phyloP scores from a whole-genome alignment of 2,888 invertebrate species.

The Hoplodrina ambigua region DNA sequence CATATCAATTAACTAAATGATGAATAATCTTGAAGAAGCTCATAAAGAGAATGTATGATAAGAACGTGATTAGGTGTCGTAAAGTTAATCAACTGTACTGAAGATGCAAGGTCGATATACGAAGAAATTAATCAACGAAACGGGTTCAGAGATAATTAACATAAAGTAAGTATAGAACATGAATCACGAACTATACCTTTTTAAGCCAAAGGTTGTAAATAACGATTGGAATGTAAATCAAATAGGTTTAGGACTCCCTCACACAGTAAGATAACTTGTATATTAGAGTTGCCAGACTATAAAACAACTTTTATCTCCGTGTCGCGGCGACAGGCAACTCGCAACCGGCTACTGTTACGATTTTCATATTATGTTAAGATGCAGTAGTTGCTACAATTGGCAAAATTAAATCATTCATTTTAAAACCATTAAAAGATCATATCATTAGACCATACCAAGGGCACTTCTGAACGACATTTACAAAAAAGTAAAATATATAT shows the following conservation, averaged over 20 bases:
- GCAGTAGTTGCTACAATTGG: neutral
- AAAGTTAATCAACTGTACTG: conserved; percentile 31
- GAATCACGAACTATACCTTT: conserved; percentile 25
- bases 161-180: conserved; percentile 2
- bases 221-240: conserved; percentile 40
- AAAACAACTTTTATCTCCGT: neutral
- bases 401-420: too few species aligned
- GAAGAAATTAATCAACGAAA: conserved; percentile 27
- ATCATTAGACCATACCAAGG: too few species aligned
- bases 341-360: neutral
- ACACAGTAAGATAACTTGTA: conserved; percentile 30
- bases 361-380: neutral
- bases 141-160: conserved; percentile 31
- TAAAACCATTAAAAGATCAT: too few species aligned
- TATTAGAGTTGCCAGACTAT: neutral
- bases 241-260: conserved; percentile 41
- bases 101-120: conserved; percentile 25
- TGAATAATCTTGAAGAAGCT: conserved; percentile 13
- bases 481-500: too few species aligned
- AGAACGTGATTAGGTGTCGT: conserved; percentile 30
- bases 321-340: neutral
- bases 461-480: too few species aligned
- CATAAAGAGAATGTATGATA: conserved; percentile 16
- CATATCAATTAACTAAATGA: conserved; percentile 20
- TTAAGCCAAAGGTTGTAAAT: conserved; percentile 29